Base-by-base conservation (phyloP, 2,888 invertebrate species). In the Norana najaformis region DNA sequence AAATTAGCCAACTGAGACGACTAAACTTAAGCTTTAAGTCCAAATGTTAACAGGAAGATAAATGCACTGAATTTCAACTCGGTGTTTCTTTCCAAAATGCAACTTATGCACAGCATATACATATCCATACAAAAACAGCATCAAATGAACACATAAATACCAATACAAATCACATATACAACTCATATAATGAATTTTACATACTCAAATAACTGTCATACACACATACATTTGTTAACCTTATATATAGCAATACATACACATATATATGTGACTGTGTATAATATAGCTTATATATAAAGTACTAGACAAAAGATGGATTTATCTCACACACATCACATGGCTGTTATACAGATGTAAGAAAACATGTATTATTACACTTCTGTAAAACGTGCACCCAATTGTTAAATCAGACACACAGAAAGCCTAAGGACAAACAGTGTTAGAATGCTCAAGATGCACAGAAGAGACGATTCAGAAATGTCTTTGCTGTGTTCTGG, bases 361-460 rank as follows among this genome's bases (percentile, higher is more conserved):
- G 69, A n/a, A n/a, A 69, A 69, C 30, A n/a, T 23, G 11, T 8
- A 69, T 69, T 69, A 69, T 69, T n/a, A n/a, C 1, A 69, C 13
- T 69, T 69, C 30, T 69, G 14, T 8, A 69, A 30, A 69, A 13
- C 30, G 30, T 8, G 30, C 30, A 69, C 69, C 30, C 30, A 69
- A n/a, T 69, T 69, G n/a, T n/a, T 69, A 8, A 69, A 69, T 69
- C 69, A 69, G n/a, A 23, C 69, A n/a, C 30, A n/a, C 30, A n/a
- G 8, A 69, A 11, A 69, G 69, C n/a, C n/a, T n/a, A 69, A n/a
- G n/a, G 69, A n/a, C 6, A 47, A 2, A 47, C 1, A 47, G n/a
- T n/a, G 69, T n/a, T 69, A 30, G n/a, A 69, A 69, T 69, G 69
- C 69, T n/a, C 69, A 69, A 69, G 69, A 69, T 69, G 69, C 69